Evolutionary conservation across 2,113 vertebrate species (phyloP).

Genomic region (Cephalopterus ornatus): DNA sequence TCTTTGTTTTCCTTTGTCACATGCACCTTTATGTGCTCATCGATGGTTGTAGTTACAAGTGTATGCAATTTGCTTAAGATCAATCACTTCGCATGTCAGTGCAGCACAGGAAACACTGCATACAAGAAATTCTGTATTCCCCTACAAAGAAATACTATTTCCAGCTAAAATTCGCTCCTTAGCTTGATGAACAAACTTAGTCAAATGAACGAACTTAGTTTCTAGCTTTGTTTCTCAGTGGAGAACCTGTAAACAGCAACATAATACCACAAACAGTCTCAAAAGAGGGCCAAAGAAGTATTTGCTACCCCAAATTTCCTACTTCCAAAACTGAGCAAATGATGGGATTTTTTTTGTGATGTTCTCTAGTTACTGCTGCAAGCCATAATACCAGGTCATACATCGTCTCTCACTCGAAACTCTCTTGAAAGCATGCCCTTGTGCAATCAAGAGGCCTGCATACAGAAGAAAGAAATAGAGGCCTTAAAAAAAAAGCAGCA

Average conservation of each 20-base stretch:
- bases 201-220: neutral
- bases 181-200: neutral
- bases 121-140: neutral
- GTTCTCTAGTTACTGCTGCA: neutral
- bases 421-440: neutral
- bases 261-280: neutral
- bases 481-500: neutral
- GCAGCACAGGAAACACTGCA: neutral
- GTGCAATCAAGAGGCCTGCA: neutral
- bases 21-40: neutral
- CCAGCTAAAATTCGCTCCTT: neutral
- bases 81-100: neutral
- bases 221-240: neutral
- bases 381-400: neutral
- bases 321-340: neutral
- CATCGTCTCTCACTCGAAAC: neutral
- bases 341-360: neutral
- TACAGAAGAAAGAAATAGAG: neutral
- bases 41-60: neutral
- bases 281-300: neutral
- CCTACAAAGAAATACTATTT: neutral
- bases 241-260: neutral
- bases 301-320: neutral
- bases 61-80: neutral
- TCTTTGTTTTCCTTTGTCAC: neutral